Conservation (phyloP, 2,797 vertebrate species). For the Myioborus melanocephalus region DNA sequence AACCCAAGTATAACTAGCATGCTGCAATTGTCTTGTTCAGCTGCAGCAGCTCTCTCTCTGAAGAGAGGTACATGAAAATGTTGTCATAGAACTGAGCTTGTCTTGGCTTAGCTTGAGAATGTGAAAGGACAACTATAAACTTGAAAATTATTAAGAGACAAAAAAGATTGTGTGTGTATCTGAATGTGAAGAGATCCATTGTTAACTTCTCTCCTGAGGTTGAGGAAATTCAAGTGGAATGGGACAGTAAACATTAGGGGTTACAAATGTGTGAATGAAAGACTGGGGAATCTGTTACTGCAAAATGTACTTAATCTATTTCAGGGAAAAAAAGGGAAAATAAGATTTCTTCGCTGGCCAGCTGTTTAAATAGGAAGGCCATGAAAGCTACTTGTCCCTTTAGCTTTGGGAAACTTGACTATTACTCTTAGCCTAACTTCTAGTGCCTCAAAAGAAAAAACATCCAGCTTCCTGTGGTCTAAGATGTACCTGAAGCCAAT, state of each 20-base stretch:
- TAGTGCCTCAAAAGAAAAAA: conserved; percentile 36
- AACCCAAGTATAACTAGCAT: conserved; percentile 57
- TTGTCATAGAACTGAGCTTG: conserved; percentile 21
- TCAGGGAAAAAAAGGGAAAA: conserved; percentile 35
- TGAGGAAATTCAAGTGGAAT: neutral
- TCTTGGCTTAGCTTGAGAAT: conserved; percentile 39
- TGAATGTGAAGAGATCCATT: neutral
- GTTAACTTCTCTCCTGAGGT: neutral
- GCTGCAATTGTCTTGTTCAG: conserved; percentile 62
- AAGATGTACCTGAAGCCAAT: neutral
- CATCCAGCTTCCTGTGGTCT: neutral
- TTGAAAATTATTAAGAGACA: neutral
- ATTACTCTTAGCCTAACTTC: conserved; percentile 14
- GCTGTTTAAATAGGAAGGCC: conserved; percentile 11
- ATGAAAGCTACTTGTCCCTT: neutral
- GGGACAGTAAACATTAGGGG: neutral
- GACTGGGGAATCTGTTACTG: neutral
- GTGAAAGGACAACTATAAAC: neutral
- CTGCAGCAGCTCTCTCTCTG: conserved; percentile 50
- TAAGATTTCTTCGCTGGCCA: neutral
- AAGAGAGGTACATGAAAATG: neutral
- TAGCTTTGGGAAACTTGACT: conserved; percentile 19
- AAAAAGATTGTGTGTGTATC: neutral
- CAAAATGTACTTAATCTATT: neutral
- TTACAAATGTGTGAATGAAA: neutral